These are phyloP conservation scores for Apotomis betuletana DNA, from an alignment of 2,888 invertebrate genomes.

Conservation along the genomic window DNA sequence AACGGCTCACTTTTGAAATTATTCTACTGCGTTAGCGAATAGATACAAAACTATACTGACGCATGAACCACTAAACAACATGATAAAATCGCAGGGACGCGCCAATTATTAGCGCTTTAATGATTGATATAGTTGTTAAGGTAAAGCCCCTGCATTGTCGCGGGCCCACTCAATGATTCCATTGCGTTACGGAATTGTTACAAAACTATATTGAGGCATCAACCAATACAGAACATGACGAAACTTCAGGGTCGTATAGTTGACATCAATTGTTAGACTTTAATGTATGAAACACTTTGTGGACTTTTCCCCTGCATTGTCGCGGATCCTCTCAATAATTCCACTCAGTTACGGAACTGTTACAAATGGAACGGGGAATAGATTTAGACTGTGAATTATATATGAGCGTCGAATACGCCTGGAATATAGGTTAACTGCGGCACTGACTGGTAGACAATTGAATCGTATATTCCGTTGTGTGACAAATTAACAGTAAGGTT, in stretches of 20 bases:
- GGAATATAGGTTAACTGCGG: conserved; percentile 29
- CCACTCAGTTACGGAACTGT: conserved; percentile 25
- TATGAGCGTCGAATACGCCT: conserved; percentile 27
- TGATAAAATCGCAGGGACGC: too few species aligned
- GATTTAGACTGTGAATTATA: conserved; percentile 35
- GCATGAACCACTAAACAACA: too few species aligned
- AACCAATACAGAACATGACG: not conserved
- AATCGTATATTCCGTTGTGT: conserved; percentile 3
- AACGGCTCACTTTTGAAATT: too few species aligned
- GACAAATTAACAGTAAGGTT: not conserved
- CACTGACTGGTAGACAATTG: conserved; percentile 15
- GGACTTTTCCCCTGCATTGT: conserved; percentile 29
- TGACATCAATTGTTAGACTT: conserved; percentile 20
- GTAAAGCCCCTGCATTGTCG: too few species aligned
- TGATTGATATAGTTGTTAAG: conserved; percentile 28
- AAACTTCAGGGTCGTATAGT: not conserved
- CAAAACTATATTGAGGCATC: too few species aligned
- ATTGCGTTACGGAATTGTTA: too few species aligned
- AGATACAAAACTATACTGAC: too few species aligned
- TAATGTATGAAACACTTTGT: conserved; percentile 38
- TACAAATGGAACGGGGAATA: conserved; percentile 29
- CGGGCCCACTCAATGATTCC: too few species aligned
- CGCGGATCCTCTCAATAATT: conserved; percentile 34
- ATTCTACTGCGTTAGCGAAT: too few species aligned
- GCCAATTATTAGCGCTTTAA: conserved; percentile 8